Percentiles rank a stretch among this genome's conserved stretches.
These are phyloP conservation scores for Galaxea fascicularis DNA, from an alignment of 92 coral and sea anemone species.

Conservation along the genomic window DNA sequence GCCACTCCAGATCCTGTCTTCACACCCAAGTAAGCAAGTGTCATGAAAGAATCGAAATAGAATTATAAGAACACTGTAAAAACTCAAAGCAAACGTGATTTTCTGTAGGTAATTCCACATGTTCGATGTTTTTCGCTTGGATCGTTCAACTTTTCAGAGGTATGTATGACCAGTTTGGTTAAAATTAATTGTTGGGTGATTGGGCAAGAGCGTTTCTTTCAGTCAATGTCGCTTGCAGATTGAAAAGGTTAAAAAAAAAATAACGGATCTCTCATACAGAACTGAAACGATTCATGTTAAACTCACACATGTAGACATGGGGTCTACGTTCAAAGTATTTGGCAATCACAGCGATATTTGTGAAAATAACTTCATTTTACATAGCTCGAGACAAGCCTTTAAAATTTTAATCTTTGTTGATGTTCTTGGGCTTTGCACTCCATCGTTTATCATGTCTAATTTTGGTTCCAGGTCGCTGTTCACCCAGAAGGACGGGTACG, in stretches of 20 bases:
- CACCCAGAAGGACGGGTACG: slow-evolving; percentile 14
- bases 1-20: neutral
- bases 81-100: neutral
- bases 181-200: too few relatives aligned
- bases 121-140: neutral
- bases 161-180: neutral
- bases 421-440: neutral
- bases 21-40: neutral
- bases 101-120: neutral
- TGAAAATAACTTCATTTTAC: too few relatives aligned
- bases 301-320: too few relatives aligned
- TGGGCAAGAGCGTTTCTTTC: too few relatives aligned
- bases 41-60: neutral
- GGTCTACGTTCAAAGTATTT: too few relatives aligned
- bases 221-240: too few relatives aligned
- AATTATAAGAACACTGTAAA: neutral
- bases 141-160: slow-evolving; percentile 11
- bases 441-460: neutral
- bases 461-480: neutral
- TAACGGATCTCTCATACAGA: too few relatives aligned
- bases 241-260: too few relatives aligned
- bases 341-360: too few relatives aligned
- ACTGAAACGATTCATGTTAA: too few relatives aligned
- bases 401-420: neutral
- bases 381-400: too few relatives aligned